Conservation (phyloP, 2,888 invertebrate genomes). For the Caradrina clavipalpis region DNA sequence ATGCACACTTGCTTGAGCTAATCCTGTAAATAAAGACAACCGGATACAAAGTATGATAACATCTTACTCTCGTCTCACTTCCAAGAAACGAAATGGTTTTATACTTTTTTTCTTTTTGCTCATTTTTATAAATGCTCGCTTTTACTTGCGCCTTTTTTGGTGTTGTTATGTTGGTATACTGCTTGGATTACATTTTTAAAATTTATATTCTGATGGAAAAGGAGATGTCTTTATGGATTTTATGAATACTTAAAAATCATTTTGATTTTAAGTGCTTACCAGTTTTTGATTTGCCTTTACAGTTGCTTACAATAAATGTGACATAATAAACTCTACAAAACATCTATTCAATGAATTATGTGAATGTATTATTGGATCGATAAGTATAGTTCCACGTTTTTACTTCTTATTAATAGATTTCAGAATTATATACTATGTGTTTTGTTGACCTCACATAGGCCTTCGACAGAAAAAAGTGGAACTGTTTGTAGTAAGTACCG, state of each 20-base stretch:
- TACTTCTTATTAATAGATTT: background rate
- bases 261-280: background rate
- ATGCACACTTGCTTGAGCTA: slow-evolving; percentile 28
- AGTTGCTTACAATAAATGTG: background rate
- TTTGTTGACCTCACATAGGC: background rate
- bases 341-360: too few species aligned
- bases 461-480: background rate
- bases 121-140: slow-evolving; percentile 16
- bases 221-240: background rate
- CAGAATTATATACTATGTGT: background rate
- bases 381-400: too few species aligned
- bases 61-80: slow-evolving; percentile 30
- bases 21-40: slow-evolving; percentile 48
- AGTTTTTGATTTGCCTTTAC: background rate
- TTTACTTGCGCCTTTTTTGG: slow-evolving; percentile 16
- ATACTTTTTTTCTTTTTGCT: slow-evolving; percentile 22
- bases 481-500: background rate
- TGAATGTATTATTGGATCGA: too few species aligned
- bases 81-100: slow-evolving; percentile 36
- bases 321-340: background rate
- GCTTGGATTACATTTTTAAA: too few species aligned
- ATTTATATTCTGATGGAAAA: background rate
- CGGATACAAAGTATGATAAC: slow-evolving; percentile 52
- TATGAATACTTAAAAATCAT: background rate
- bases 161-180: too few species aligned